phyloP scores from a whole-genome alignment of 2,888 invertebrate genomes.

The Latheticus oryzae region DNA sequence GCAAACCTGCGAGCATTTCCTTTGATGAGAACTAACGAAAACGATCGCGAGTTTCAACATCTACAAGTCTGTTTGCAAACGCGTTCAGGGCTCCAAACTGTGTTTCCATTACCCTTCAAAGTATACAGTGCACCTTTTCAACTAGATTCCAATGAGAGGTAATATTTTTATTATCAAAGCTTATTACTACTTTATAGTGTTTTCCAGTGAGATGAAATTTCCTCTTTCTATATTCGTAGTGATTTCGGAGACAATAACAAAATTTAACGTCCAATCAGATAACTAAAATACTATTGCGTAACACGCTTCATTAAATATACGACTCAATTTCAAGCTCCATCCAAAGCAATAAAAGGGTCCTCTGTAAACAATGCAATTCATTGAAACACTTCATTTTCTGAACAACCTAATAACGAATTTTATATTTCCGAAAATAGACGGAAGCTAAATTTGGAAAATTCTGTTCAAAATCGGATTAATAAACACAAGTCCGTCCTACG shows the following conservation, averaged over 20 bases:
- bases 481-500: slow-evolving; percentile 7
- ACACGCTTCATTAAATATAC: slow-evolving; percentile 46
- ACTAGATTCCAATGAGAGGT: no score
- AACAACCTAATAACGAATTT: background rate
- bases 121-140: no score
- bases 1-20: no score
- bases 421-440: background rate
- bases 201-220: slow-evolving; percentile 15
- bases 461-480: slow-evolving; percentile 13
- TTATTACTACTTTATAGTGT: no score
- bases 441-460: background rate
- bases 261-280: slow-evolving; percentile 40
- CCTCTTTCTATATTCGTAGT: slow-evolving; percentile 17
- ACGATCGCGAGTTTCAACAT: no score
- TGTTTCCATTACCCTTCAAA: no score
- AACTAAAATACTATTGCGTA: slow-evolving; percentile 41
- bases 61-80: no score
- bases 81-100: no score
- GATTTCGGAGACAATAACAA: slow-evolving; percentile 38
- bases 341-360: slow-evolving; percentile 45
- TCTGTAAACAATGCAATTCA: slow-evolving; percentile 35
- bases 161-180: no score
- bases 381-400: slow-evolving; percentile 17
- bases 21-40: no score
- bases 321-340: slow-evolving; percentile 39